Conservation (phyloP, 23 tunicate species). For the Styela clava region DNA sequence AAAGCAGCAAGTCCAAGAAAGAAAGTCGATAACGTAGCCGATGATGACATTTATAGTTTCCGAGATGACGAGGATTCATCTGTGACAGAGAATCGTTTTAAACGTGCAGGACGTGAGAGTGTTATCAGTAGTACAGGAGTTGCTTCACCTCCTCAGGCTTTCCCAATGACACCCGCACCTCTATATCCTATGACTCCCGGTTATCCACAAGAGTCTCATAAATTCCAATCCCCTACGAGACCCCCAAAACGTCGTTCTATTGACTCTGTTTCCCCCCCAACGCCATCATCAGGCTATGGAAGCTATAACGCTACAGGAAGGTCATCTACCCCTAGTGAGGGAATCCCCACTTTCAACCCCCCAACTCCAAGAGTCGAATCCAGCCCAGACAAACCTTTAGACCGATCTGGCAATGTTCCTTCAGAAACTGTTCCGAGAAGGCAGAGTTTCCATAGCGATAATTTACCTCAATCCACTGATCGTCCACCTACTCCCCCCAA, state of each 20-base stretch:
- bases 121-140: constrained; percentile 22
- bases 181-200: constrained; percentile 30
- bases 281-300: constrained; percentile 69
- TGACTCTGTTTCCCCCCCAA: constrained; percentile 40
- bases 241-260: constrained; percentile 21
- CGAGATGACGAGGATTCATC: constrained; percentile 41
- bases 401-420: not conserved
- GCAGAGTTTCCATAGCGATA: not conserved
- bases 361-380: constrained; percentile 28
- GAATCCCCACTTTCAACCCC: constrained; percentile 33
- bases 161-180: constrained; percentile 22
- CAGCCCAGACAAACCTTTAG: constrained; percentile 14
- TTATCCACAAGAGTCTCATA: constrained; percentile 13
- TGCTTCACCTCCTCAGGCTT: constrained; percentile 9
- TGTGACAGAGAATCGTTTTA: not conserved
- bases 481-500: not conserved
- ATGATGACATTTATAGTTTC: constrained; percentile 60
- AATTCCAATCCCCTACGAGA: constrained; percentile 20
- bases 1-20: not conserved
- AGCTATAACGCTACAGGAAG: constrained; percentile 36
- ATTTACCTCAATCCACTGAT: not conserved
- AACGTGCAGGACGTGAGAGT: constrained; percentile 11
- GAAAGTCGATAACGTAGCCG: not conserved
- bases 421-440: not conserved
- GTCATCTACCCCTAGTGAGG: constrained; percentile 26